These are phyloP conservation scores for Salarias fasciatus DNA, from an alignment of 2,797 vertebrate species.

Conservation along the genomic window DNA sequence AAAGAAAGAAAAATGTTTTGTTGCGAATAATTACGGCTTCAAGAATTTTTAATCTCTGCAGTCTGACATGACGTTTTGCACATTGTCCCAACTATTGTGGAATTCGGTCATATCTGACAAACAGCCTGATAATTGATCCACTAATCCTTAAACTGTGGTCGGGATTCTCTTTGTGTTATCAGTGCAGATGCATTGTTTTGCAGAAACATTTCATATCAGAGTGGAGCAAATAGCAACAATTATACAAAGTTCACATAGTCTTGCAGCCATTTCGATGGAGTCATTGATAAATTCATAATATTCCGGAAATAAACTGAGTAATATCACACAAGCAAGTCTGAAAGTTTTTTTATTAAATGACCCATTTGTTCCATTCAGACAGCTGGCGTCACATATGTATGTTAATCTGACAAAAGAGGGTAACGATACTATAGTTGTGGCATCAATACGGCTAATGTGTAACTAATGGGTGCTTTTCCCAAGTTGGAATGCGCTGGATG, in stretches of 20 bases:
- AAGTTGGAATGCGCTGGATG: constrained; percentile 2
- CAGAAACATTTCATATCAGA: not conserved
- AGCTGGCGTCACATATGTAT: not conserved
- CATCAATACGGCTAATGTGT: constrained; percentile 2
- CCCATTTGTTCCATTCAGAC: not conserved
- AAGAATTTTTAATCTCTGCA: too few relatives aligned
- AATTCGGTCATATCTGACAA: not conserved
- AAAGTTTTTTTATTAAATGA: too few relatives aligned
- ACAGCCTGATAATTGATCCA: too few relatives aligned
- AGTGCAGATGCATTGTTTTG: not conserved
- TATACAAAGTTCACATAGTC: not conserved
- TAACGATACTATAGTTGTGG: not conserved
- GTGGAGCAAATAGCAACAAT: not conserved
- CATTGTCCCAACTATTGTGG: too few relatives aligned
- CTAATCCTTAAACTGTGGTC: not conserved
- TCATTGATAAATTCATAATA: not conserved
- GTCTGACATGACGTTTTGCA: too few relatives aligned
- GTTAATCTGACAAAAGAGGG: not conserved
- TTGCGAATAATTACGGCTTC: too few relatives aligned
- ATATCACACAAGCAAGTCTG: too few relatives aligned
- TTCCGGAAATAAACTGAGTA: constrained; percentile 3
- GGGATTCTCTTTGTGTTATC: not conserved
- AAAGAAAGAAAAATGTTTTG: too few relatives aligned
- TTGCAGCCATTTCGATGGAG: not conserved
- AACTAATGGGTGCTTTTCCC: constrained; percentile 11